phyloP scores from a whole-genome alignment of 2,797 vertebrate genomes.

The Manis javanica region DNA sequence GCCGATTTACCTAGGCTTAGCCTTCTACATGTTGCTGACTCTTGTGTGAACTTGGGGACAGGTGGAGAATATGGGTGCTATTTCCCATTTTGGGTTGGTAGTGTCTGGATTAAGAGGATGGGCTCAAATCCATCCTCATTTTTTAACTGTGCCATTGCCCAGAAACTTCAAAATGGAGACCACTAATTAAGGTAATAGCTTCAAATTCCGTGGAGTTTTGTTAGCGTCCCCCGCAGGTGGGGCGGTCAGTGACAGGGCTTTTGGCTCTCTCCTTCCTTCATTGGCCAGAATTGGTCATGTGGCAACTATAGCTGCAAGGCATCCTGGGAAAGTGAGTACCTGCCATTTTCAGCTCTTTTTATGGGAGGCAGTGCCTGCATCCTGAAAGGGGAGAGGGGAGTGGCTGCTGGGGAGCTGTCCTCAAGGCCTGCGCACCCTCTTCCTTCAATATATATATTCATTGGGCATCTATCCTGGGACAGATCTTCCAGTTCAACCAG shows the following conservation, averaged over 20 bases:
- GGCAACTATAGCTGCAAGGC: neutral
- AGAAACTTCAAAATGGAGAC: neutral
- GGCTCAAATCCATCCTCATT: neutral
- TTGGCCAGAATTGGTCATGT: neutral
- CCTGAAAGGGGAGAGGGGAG: neutral
- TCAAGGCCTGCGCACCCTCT: neutral
- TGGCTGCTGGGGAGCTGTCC: neutral
- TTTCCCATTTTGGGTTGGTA: neutral
- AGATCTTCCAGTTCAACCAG: neutral
- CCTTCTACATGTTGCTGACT: neutral
- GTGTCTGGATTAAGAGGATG: neutral
- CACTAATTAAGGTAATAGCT: neutral
- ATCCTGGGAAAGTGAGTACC: neutral
- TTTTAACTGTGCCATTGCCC: neutral
- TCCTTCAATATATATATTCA: neutral
- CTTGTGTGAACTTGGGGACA: neutral
- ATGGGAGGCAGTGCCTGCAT: neutral
- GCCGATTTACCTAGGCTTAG: neutral
- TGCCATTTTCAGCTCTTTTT: neutral
- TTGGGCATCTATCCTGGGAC: neutral
- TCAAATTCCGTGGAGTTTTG: neutral
- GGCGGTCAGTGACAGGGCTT: neutral
- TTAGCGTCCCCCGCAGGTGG: no score
- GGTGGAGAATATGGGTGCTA: rapidly evolving
- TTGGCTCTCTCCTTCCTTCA: neutral